Percentiles rank a stretch among this genome's conserved stretches.
Conservation (phyloP, 2,797 vertebrate genomes). For the Octomys mimax region DNA sequence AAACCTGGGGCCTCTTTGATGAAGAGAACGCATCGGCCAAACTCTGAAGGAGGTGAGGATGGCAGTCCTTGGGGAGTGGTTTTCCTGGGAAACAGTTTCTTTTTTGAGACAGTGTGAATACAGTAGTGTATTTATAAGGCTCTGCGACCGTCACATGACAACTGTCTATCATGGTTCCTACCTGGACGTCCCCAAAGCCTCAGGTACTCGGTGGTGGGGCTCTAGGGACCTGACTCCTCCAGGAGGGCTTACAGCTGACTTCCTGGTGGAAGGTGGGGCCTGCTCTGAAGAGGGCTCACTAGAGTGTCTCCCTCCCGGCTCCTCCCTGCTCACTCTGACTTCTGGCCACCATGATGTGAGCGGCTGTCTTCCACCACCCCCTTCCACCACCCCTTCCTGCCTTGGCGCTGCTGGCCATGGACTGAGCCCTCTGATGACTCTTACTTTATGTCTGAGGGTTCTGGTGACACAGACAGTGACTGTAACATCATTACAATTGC, state of each 20-base stretch:
- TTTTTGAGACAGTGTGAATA: not conserved
- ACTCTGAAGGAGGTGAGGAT: not conserved
- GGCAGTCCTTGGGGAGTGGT: not conserved
- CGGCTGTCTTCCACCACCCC: not conserved
- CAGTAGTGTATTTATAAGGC: not conserved
- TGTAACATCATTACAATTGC: not conserved
- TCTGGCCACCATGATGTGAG: not conserved
- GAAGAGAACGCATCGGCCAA: slow-evolving; percentile 18
- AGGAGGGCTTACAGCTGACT: not conserved
- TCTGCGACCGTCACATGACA: not conserved
- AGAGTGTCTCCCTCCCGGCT: not conserved
- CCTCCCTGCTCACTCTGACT: not conserved
- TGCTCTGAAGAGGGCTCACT: not conserved
- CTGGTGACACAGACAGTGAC: not conserved
- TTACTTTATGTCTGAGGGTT: not conserved
- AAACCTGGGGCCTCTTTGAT: not conserved
- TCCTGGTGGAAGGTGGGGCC: not conserved
- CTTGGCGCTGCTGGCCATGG: not conserved
- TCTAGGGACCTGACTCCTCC: no score
- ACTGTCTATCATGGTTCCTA: not conserved
- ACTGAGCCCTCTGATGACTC: not conserved
- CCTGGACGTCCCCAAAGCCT: not conserved
- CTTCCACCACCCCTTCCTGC: not conserved
- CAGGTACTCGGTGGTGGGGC: not conserved
- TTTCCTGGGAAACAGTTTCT: slow-evolving; percentile 38